Evolutionary conservation across 2,797 vertebrate genomes (phyloP).

Genomic region (Lycodopsis pacificus): DNA sequence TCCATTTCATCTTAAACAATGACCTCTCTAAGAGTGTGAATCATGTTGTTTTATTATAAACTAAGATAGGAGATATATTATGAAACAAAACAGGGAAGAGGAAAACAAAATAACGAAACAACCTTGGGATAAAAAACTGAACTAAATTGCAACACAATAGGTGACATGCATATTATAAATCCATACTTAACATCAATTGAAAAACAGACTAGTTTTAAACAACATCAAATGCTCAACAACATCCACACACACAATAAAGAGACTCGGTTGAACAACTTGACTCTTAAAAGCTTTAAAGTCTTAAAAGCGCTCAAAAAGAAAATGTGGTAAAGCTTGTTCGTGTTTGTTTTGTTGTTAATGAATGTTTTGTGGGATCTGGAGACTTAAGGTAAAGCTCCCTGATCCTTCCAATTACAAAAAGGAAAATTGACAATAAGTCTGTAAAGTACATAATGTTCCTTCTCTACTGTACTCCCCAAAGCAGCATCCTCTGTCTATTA

Average conservation of each 20-base stretch:
- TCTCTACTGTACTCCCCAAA: not conserved
- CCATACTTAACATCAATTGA: too few species aligned
- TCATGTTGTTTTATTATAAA: slow-evolving; percentile 10
- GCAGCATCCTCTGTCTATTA: not conserved
- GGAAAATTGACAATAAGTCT: not conserved
- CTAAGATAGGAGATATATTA: not conserved
- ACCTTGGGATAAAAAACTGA: not conserved
- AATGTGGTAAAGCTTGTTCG: not conserved
- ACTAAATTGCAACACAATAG: not conserved
- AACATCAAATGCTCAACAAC: not conserved
- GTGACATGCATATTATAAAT: not conserved
- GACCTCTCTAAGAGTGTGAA: not conserved
- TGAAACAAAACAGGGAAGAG: not conserved
- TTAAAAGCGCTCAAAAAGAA: not conserved
- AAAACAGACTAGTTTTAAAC: not conserved
- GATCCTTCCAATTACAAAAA: not conserved
- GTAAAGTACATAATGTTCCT: not conserved
- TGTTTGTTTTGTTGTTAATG: not conserved
- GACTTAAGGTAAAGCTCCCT: not conserved
- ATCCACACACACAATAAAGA: not conserved
- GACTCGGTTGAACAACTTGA: too few species aligned
- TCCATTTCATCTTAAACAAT: slow-evolving; percentile 10
- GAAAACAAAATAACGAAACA: not conserved
- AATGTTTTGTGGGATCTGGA: not conserved
- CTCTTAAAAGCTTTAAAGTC: too few species aligned